phyloP scores from a whole-genome alignment of 2,797 vertebrate species.

The Pangasius krempfi region DNA sequence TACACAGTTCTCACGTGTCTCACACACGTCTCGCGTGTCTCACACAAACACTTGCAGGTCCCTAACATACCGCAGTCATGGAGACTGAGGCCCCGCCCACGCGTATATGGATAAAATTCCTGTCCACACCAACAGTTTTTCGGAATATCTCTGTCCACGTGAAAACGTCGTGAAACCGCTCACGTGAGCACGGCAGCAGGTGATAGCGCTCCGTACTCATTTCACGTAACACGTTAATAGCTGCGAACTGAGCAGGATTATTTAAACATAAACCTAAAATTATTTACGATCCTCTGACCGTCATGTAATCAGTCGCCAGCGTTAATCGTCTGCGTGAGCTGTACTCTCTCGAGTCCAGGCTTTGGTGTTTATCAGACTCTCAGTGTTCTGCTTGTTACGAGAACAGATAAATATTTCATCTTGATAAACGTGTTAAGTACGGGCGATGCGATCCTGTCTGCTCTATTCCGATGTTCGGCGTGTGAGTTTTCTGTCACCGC shows the following conservation, averaged over 20 bases:
- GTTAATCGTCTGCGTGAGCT: background rate
- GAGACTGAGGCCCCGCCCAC: background rate
- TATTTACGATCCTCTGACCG: background rate
- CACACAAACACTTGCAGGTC: background rate
- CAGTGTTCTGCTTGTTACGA: background rate
- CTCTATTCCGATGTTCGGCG: background rate
- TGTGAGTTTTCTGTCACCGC: background rate
- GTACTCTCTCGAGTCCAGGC: background rate
- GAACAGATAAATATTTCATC: background rate
- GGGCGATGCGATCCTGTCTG: background rate
- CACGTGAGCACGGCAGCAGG: background rate
- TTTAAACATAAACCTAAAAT: no score
- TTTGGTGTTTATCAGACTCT: background rate
- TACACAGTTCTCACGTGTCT: slow-evolving; percentile 10
- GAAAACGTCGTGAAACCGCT: background rate
- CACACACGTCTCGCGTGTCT: slow-evolving; percentile 22
- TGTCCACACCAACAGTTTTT: background rate
- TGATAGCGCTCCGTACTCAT: background rate
- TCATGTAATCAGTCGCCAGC: no score
- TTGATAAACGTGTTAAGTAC: background rate
- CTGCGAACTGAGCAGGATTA: no score
- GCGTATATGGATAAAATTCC: background rate
- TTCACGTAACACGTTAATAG: no score
- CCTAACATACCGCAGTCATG: no score
- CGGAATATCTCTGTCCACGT: background rate